Evolutionary conservation across 2,797 vertebrate species (phyloP).

Genomic region (Denticeps clupeoides): DNA sequence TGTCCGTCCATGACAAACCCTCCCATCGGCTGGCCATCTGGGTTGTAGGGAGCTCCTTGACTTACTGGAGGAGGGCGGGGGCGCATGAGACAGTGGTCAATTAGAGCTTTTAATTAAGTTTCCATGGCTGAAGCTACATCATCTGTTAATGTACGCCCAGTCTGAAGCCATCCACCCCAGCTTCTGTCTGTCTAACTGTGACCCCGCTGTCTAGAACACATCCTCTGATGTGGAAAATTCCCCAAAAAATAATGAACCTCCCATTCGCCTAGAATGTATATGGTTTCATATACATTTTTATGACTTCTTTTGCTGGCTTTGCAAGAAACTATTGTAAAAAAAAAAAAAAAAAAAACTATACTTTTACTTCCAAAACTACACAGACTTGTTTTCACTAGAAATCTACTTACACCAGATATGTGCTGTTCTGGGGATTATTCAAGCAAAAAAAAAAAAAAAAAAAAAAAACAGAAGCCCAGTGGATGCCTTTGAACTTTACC

Average conservation of each 20-base stretch:
- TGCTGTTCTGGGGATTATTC: slow-evolving; percentile 73
- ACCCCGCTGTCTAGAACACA: slow-evolving; percentile 12
- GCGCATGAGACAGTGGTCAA: slow-evolving; percentile 52
- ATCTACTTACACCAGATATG: slow-evolving; percentile 65
- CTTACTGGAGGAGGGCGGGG: slow-evolving; percentile 76
- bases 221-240: neutral
- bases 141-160: slow-evolving; percentile 53
- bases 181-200: slow-evolving; percentile 9
- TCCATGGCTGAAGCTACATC: slow-evolving; percentile 54
- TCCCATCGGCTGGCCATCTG: slow-evolving; percentile 97
- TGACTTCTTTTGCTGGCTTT: too few species aligned
- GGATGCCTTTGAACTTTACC: slow-evolving; percentile 94
- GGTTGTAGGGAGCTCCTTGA: slow-evolving; percentile 98
- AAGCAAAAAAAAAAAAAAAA: slow-evolving; percentile 84
- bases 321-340: too few species aligned
- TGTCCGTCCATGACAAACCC: slow-evolving; percentile 99
- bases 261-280: neutral
- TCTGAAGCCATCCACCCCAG: slow-evolving; percentile 29
- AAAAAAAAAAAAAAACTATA: too few species aligned
- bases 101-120: slow-evolving; percentile 71
- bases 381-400: slow-evolving; percentile 40
- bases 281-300: neutral
- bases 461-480: slow-evolving; percentile 72
- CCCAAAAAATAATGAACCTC: neutral
- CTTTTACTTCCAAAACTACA: slow-evolving; percentile 27